Evolutionary conservation across 2,888 invertebrate genomes (phyloP).

Genomic region (Halictus ligatus): DNA sequence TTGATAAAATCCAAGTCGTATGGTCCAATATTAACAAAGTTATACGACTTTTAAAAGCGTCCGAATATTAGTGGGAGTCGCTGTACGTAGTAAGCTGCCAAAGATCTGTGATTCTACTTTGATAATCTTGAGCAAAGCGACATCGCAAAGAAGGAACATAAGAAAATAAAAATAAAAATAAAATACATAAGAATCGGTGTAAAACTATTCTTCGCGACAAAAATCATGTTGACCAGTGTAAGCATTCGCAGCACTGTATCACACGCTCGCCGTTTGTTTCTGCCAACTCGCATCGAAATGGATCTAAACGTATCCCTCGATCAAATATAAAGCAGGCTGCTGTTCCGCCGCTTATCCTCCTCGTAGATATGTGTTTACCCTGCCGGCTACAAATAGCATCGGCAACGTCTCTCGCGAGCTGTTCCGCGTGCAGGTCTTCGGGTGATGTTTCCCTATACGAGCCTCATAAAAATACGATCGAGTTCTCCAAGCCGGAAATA

Average conservation of each 20-base stretch:
- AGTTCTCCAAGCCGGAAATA: not conserved
- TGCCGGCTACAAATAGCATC: slow-evolving; percentile 28
- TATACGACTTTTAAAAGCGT: too few relatives aligned
- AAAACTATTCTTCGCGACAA: not conserved
- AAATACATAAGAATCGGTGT: not conserved
- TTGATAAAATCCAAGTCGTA: too few relatives aligned
- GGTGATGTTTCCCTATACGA: slow-evolving; percentile 19
- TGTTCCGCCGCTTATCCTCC: slow-evolving; percentile 32
- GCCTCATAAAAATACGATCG: slow-evolving; percentile 18
- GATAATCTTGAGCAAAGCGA: too few relatives aligned
- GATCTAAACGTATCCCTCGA: slow-evolving; percentile 48
- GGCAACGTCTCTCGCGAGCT: slow-evolving; percentile 3
- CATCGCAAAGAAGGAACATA: too few relatives aligned
- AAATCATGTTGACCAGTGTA: not conserved
- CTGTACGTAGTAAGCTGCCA: too few relatives aligned
- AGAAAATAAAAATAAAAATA: too few relatives aligned
- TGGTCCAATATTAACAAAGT: too few relatives aligned
- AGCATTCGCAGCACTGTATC: too few relatives aligned
- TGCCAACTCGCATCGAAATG: slow-evolving; percentile 27
- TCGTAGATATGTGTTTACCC: slow-evolving; percentile 22
- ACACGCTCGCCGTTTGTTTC: not conserved
- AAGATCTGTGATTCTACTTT: too few relatives aligned
- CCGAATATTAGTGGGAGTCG: too few relatives aligned
- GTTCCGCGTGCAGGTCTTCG: slow-evolving; percentile 21
- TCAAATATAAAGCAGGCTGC: slow-evolving; percentile 50